Evolutionary conservation across 2,888 invertebrate genomes (phyloP).

Genomic region (Trachelus tabidus): DNA sequence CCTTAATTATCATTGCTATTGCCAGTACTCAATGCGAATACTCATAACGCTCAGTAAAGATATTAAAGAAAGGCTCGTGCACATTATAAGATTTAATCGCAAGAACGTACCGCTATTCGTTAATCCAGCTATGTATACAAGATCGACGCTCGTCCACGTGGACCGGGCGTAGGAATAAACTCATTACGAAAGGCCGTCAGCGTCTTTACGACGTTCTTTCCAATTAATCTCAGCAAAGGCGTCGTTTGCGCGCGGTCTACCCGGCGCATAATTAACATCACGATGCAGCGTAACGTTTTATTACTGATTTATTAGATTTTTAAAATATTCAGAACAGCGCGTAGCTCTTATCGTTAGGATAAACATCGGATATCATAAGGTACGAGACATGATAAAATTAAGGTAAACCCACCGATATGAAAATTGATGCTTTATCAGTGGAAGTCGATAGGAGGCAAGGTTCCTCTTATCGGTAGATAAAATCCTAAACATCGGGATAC

Average conservation of each 20-base stretch:
- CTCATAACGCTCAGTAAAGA: not conserved
- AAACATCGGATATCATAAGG: constrained; percentile 13
- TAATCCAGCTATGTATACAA: not conserved
- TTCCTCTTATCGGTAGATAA: not conserved
- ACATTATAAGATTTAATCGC: not conserved
- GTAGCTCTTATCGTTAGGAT: constrained; percentile 11
- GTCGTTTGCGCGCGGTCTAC: not conserved
- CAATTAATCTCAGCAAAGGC: not conserved
- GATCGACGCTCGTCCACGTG: not conserved
- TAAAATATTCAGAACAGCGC: constrained; percentile 19
- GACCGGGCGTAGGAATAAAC: not conserved
- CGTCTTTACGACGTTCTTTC: not conserved
- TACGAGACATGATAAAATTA: constrained; percentile 20
- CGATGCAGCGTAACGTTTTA: constrained; percentile 13
- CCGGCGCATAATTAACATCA: not conserved
- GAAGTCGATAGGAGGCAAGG: not conserved
- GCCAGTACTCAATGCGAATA: not conserved
- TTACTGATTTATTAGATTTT: constrained; percentile 23
- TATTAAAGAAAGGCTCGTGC: not conserved
- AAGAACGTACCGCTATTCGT: not conserved
- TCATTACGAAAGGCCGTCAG: not conserved
- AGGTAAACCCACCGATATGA: not conserved
- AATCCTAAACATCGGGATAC: not conserved
- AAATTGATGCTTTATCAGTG: not conserved
- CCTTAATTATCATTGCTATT: not conserved